A percentile compares a stretch with the other conserved stretches of the same genome.
Evolutionary conservation across 2,113 vertebrate species (phyloP).

Genomic region (Gila orcuttii): DNA sequence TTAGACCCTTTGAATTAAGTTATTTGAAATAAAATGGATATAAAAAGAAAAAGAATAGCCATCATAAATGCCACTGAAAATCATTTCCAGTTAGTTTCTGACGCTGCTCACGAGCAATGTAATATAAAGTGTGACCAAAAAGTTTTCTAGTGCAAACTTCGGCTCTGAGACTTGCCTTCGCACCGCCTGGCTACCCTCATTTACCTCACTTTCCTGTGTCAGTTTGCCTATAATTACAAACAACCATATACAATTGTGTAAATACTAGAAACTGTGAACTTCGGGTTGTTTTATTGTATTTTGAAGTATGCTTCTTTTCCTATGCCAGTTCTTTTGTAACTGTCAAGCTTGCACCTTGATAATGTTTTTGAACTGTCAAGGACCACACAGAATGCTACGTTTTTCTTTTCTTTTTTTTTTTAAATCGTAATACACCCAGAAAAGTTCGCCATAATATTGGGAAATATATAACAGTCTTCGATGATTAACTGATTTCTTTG

Average conservation of each 20-base stretch:
- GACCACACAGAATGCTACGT: constrained; percentile 34
- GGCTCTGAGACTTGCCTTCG: constrained; percentile 17
- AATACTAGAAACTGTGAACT: constrained; percentile 34
- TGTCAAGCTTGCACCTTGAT: constrained; percentile 6
- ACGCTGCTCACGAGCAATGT: neutral
- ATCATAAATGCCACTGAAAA: neutral
- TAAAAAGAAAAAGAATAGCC: neutral
- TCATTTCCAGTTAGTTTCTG: neutral
- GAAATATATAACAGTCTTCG: neutral
- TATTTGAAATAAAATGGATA: neutral
- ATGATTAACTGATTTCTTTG: constrained; percentile 20
- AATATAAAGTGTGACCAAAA: neutral
- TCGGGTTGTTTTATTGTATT: constrained; percentile 3
- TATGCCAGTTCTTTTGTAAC: constrained; percentile 23
- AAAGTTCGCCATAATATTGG: neutral
- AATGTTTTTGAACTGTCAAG: constrained; percentile 11
- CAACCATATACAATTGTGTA: constrained; percentile 27
- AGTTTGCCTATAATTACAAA: constrained; percentile 6
- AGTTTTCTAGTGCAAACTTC: constrained; percentile 6
- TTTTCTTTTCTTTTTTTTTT: neutral
- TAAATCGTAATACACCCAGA: neutral
- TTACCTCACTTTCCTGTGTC: constrained; percentile 29
- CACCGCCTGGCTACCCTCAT: neutral
- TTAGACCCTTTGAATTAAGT: neutral
- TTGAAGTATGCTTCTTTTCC: constrained; percentile 1